Conservation (phyloP, 2,888 invertebrate species). For the Macrophya annulata region DNA sequence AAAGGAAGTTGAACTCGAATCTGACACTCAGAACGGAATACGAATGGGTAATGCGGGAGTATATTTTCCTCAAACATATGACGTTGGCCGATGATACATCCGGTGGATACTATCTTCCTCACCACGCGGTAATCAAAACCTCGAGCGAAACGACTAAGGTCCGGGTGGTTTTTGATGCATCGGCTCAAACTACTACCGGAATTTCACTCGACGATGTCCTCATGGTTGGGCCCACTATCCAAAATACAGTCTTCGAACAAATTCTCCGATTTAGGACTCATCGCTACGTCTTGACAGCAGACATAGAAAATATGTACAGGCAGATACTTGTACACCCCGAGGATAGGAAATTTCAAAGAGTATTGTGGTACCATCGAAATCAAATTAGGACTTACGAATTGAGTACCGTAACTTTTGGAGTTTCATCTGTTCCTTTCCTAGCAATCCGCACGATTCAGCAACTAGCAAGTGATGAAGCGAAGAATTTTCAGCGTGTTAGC, state of each 20-base stretch:
- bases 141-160: constrained; percentile 59
- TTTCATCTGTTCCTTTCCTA: constrained; percentile 69
- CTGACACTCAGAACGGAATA: constrained; percentile 54
- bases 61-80: constrained; percentile 57
- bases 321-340: constrained; percentile 58
- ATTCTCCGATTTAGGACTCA: constrained; percentile 59
- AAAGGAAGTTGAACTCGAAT: constrained; percentile 51
- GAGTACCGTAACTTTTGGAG: constrained; percentile 68
- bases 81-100: not conserved
- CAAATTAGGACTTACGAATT: constrained; percentile 61
- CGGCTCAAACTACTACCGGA: constrained; percentile 60
- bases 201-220: constrained; percentile 59
- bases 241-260: constrained; percentile 57
- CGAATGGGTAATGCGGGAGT: constrained; percentile 53
- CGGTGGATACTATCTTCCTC: constrained; percentile 2
- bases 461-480: constrained; percentile 63
- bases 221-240: constrained; percentile 59
- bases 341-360: constrained; percentile 64
- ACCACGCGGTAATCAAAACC: constrained; percentile 59
- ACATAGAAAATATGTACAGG: constrained; percentile 61
- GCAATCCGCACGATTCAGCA: constrained; percentile 66
- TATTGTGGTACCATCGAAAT: constrained; percentile 68
- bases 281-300: constrained; percentile 57
- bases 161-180: constrained; percentile 60
- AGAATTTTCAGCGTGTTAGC: constrained; percentile 55